Evolutionary conservation across 2,113 vertebrate species (phyloP).

Genomic region (Crotalus viridis): DNA sequence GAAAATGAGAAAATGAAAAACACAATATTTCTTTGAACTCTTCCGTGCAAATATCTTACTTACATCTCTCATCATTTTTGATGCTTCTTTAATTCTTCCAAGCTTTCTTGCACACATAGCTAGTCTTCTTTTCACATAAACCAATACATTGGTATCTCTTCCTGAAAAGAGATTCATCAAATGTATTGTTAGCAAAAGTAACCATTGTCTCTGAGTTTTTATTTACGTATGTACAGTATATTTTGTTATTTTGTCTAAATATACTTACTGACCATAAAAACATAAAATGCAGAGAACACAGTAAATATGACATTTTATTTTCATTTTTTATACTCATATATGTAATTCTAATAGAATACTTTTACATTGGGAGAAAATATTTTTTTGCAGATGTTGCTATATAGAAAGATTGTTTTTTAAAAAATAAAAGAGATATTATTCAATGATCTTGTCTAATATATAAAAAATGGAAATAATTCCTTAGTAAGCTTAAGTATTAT

Average conservation of each 20-base stretch:
- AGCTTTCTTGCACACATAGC: slow-evolving; percentile 98
- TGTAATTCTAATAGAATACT: background rate
- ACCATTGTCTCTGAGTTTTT: slow-evolving; percentile 4
- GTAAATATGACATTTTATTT: background rate
- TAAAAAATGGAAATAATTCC: background rate
- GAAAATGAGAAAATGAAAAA: background rate
- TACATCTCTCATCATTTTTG: slow-evolving; percentile 99
- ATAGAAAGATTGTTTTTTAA: background rate
- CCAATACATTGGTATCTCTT: slow-evolving; percentile 95
- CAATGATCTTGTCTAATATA: no score
- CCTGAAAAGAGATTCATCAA: slow-evolving; percentile 66
- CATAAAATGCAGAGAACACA: background rate
- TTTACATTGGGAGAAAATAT: background rate
- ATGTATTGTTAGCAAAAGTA: slow-evolving; percentile 30
- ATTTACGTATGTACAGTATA: background rate
- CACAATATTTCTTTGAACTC: background rate
- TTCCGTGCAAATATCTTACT: slow-evolving; percentile 66
- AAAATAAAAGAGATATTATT: background rate
- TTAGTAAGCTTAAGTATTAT: background rate
- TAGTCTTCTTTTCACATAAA: slow-evolving; percentile 94
- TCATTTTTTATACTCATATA: background rate
- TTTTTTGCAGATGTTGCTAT: background rate
- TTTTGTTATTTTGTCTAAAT: background rate
- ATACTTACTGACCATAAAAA: background rate
- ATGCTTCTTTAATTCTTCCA: slow-evolving; percentile 93